Percentiles rank a stretch among this genome's conserved stretches.
phyloP scores from a whole-genome alignment of 2,113 vertebrate species.

The Progne subis region DNA sequence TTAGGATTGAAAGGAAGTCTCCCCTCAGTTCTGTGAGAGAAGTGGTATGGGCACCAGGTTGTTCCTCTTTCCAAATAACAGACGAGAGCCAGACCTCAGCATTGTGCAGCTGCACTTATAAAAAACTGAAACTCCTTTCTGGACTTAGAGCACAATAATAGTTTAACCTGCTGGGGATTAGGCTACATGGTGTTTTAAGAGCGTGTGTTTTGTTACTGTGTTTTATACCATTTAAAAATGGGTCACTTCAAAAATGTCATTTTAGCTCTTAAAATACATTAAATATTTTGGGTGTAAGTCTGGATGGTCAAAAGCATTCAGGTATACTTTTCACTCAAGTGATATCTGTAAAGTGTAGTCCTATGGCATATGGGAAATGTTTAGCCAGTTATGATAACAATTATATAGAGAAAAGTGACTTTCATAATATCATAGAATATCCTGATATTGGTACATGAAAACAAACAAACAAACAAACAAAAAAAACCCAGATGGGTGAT shows the following conservation, averaged over 20 bases:
- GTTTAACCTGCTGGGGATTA: neutral
- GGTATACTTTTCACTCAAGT: neutral
- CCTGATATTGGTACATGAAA: neutral
- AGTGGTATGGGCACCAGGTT: neutral
- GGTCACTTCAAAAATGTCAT: neutral
- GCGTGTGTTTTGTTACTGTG: neutral
- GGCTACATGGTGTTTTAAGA: neutral
- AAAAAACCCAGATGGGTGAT: neutral
- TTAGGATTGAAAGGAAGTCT: neutral
- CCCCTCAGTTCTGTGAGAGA: neutral
- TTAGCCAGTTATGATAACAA: neutral
- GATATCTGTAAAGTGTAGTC: neutral
- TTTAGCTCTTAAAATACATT: neutral
- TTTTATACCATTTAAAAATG: neutral
- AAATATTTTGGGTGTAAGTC: neutral
- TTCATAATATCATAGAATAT: neutral
- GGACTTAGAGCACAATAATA: neutral
- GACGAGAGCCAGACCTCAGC: neutral
- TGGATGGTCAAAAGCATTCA: neutral
- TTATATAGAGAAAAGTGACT: neutral
- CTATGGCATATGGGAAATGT: neutral
- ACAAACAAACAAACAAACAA: too few relatives aligned
- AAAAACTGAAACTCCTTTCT: neutral
- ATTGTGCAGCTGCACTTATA: neutral
- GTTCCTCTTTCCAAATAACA: neutral